Evolutionary conservation across 2,113 vertebrate species (phyloP).

Genomic region (Butorides virescens): DNA sequence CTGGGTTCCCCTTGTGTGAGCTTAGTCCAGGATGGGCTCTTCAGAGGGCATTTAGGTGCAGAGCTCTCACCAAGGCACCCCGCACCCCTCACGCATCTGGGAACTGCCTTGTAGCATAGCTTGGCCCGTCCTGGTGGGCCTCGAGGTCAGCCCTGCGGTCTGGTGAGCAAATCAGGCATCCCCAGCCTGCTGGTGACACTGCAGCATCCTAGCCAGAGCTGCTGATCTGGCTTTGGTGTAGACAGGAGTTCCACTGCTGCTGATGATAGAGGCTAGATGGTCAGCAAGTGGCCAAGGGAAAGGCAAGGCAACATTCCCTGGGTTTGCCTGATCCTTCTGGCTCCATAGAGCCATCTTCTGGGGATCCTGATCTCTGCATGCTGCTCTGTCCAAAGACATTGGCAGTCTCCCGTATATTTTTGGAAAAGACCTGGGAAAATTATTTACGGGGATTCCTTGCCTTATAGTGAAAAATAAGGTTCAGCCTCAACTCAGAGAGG

Average conservation of each 20-base stretch:
- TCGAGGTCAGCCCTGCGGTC: not conserved
- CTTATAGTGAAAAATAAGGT: not conserved
- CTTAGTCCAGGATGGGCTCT: not conserved
- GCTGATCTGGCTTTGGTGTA: not conserved
- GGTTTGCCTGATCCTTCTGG: not conserved
- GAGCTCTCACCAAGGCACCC: not conserved
- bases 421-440: not conserved
- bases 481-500: not conserved
- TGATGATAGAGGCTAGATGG: not conserved
- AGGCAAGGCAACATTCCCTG: not conserved
- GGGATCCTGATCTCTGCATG: not conserved
- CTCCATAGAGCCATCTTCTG: not conserved
- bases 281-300: not conserved
- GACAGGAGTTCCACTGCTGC: not conserved
- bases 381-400: not conserved
- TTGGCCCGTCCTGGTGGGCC: not conserved
- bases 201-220: accelerated
- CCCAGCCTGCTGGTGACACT: not conserved
- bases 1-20: not conserved
- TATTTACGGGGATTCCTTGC: not conserved
- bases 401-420: accelerated
- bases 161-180: not conserved
- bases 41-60: not conserved
- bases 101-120: not conserved
- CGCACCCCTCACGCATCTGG: accelerated